Evolutionary conservation across 2,888 invertebrate species (phyloP).

Genomic region (Tenthredo notha): DNA sequence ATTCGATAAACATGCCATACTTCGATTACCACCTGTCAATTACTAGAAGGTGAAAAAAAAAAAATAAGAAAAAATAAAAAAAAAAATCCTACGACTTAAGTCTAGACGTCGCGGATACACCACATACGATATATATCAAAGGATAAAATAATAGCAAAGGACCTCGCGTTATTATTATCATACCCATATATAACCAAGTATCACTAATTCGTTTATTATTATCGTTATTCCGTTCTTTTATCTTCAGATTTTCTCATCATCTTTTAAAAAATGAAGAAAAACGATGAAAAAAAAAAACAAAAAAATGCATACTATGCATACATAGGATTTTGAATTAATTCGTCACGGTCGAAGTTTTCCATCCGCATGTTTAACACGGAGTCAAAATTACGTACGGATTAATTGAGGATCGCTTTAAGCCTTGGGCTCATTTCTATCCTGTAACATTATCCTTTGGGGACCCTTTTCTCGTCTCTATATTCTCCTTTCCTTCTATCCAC

Average conservation of each 20-base stretch:
- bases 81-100: background rate
- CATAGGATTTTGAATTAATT: too few species aligned
- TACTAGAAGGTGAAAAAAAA: too few species aligned
- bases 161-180: background rate
- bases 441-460: background rate
- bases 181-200: background rate
- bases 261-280: too few species aligned
- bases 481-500: background rate
- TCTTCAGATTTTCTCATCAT: too few species aligned
- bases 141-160: background rate
- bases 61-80: too few species aligned
- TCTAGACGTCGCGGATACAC: conserved; percentile 9
- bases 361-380: background rate
- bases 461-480: too few species aligned
- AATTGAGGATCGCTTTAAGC: background rate
- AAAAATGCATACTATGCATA: too few species aligned
- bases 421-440: background rate
- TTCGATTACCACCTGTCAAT: conserved; percentile 41
- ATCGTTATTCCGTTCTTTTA: too few species aligned
- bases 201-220: background rate
- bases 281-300: background rate
- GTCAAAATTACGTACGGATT: conserved; percentile 9
- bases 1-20: conserved; percentile 29
- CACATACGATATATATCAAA: background rate
- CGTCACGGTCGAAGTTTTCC: background rate